Evolutionary conservation across 2,113 vertebrate species (phyloP).

Genomic region (Vombatus ursinus): DNA sequence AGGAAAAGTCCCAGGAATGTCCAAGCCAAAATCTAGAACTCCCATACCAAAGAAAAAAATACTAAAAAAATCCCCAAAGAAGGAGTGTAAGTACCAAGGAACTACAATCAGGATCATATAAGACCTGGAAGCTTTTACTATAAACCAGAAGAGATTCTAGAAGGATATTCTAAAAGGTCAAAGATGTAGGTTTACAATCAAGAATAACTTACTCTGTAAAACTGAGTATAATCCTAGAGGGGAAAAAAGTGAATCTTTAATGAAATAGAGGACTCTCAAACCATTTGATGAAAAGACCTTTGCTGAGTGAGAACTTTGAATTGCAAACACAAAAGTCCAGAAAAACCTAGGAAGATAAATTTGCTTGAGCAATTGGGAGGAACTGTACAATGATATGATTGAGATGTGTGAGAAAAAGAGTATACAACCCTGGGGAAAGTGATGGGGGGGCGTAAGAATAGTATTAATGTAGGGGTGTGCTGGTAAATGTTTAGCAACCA

Average conservation of each 20-base stretch:
- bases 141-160: not conserved
- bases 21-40: not conserved
- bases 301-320: not conserved
- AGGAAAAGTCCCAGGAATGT: not conserved
- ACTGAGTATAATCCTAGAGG: not conserved
- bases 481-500: not conserved
- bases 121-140: not conserved
- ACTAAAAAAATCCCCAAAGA: not conserved
- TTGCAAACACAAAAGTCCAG: not conserved
- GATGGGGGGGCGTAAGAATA: not conserved
- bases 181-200: not conserved
- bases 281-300: not conserved
- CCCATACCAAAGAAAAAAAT: not conserved
- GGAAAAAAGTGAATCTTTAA: not conserved
- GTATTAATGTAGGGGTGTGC: not conserved
- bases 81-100: not conserved
- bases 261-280: not conserved
- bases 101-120: not conserved
- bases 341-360: not conserved
- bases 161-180: not conserved
- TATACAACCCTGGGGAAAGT: not conserved
- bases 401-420: not conserved
- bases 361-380: not conserved
- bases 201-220: not conserved
- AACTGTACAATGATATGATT: not conserved